A percentile compares a stretch with the other conserved stretches of the same genome.
phyloP scores from a whole-genome alignment of 2,113 vertebrate genomes.

The Synchiropus splendidus region DNA sequence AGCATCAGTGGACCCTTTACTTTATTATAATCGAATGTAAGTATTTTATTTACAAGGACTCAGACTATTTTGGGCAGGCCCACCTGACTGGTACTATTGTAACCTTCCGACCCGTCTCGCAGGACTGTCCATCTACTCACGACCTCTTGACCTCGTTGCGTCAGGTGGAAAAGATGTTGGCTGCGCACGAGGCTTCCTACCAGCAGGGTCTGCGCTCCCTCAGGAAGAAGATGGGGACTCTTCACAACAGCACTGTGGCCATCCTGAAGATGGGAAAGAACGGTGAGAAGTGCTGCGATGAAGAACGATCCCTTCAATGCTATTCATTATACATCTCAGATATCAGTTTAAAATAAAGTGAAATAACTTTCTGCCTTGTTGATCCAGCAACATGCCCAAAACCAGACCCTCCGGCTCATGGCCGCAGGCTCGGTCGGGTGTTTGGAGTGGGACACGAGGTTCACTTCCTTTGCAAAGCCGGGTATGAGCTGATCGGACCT shows the following conservation, averaged over 20 bases:
- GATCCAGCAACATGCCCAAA: conserved; percentile 63
- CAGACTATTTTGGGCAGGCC: too few species aligned
- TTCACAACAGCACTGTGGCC: conserved; percentile 61
- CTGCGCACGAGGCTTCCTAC: conserved; percentile 66
- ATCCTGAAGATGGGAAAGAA: conserved; percentile 28
- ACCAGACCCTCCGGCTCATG: conserved; percentile 52
- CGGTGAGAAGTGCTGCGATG: conserved; percentile 38
- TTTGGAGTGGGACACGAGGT: conserved; percentile 64
- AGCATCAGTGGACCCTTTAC: too few species aligned
- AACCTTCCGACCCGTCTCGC: neutral
- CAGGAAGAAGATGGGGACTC: conserved; percentile 63
- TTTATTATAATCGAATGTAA: too few species aligned
- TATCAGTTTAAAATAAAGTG: too few species aligned
- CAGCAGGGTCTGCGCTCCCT: conserved; percentile 51
- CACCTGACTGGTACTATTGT: too few species aligned
- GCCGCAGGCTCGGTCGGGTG: conserved; percentile 69
- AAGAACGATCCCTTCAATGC: too few species aligned
- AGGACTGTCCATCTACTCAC: conserved; percentile 67
- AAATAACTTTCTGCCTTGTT: neutral
- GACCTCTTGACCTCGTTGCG: conserved; percentile 53
- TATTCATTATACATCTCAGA: neutral
- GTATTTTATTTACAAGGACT: too few species aligned
- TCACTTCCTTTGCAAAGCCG: conserved; percentile 68
- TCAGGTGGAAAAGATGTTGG: conserved; percentile 75
- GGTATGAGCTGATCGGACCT: conserved; percentile 71